phyloP scores from a whole-genome alignment of 2,797 vertebrate species.

The Notolabrus celidotus region DNA sequence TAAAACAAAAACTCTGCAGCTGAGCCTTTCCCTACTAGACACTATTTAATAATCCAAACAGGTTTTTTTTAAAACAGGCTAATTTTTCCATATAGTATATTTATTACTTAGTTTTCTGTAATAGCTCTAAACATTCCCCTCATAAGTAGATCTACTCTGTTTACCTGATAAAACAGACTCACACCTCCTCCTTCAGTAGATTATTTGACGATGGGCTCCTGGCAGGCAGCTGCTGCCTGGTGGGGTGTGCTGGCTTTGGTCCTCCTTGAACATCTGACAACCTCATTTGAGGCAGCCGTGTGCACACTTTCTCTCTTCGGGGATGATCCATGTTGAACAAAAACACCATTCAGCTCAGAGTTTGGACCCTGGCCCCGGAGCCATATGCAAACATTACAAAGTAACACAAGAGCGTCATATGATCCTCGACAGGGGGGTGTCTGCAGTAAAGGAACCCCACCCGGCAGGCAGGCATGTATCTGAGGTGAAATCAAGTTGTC shows the following conservation, averaged over 20 bases:
- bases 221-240: constrained; percentile 77
- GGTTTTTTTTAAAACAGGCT: constrained; percentile 9
- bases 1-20: neutral
- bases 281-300: constrained; percentile 70
- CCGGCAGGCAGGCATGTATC: constrained; percentile 52
- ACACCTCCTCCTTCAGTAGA: constrained; percentile 74
- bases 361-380: constrained; percentile 73
- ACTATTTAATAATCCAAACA: neutral
- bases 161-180: constrained; percentile 54
- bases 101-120: constrained; percentile 15
- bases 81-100: too few species aligned
- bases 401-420: constrained; percentile 82
- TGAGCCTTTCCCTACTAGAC: neutral
- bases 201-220: constrained; percentile 78
- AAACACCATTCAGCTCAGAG: constrained; percentile 79
- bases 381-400: constrained; percentile 82
- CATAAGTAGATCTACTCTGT: constrained; percentile 16
- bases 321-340: constrained; percentile 77
- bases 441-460: constrained; percentile 57
- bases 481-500: constrained; percentile 58
- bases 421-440: constrained; percentile 68
- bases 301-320: constrained; percentile 60
- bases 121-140: constrained; percentile 33
- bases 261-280: constrained; percentile 73
- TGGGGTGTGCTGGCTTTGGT: constrained; percentile 67